These are phyloP conservation scores for Cremastobaeus sp. DNA, from an alignment of 2,888 invertebrate genomes.

Conservation along the genomic window DNA sequence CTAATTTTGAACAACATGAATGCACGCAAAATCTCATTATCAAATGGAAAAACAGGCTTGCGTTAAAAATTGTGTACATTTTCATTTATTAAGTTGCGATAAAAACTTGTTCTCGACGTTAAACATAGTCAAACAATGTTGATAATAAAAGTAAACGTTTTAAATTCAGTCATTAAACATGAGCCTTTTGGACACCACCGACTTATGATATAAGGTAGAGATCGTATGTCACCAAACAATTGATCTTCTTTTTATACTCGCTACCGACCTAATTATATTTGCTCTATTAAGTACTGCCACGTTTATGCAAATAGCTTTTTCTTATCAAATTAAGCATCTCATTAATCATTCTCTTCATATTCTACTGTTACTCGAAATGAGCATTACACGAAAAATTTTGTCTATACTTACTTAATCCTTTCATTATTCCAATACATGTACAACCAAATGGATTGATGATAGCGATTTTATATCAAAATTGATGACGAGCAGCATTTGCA, in stretches of 20 bases:
- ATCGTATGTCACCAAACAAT: slow-evolving; percentile 77
- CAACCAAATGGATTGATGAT: slow-evolving; percentile 34
- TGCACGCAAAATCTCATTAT: background rate
- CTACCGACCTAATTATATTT: slow-evolving; percentile 75
- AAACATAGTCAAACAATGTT: slow-evolving; percentile 9
- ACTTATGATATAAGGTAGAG: slow-evolving; percentile 69
- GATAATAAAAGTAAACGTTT: slow-evolving; percentile 70
- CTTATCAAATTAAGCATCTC: slow-evolving; percentile 73
- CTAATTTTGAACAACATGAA: background rate
- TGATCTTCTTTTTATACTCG: slow-evolving; percentile 69
- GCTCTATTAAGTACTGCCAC: slow-evolving; percentile 72
- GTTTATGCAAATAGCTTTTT: slow-evolving; percentile 63
- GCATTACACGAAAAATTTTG: slow-evolving; percentile 32
- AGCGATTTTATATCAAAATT: slow-evolving; percentile 14
- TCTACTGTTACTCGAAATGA: slow-evolving; percentile 35
- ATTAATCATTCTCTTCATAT: slow-evolving; percentile 67
- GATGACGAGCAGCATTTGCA: slow-evolving; percentile 12
- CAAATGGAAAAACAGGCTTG: background rate
- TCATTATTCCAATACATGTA: slow-evolving; percentile 42
- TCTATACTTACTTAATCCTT: slow-evolving; percentile 36
- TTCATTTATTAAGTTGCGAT: background rate
- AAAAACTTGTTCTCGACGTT: slow-evolving; percentile 5
- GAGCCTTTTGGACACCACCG: slow-evolving; percentile 70
- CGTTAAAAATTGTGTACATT: background rate
- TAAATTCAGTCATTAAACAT: slow-evolving; percentile 74